Evolutionary conservation across 2,888 invertebrate genomes (phyloP).

Genomic region (Melinopterus prodromus): DNA sequence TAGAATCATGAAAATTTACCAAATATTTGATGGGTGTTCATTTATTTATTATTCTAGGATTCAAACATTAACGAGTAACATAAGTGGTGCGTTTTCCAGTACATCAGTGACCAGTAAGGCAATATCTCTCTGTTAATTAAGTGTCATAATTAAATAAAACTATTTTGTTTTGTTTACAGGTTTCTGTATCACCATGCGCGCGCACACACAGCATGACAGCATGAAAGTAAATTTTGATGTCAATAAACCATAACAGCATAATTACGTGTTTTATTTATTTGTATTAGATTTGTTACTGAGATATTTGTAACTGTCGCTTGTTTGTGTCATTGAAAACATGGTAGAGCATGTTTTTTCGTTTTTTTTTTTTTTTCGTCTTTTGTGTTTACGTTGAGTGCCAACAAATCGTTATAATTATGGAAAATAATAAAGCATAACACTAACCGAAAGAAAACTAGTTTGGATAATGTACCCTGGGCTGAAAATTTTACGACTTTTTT

Average conservation of each 20-base stretch:
- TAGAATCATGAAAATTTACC: no score
- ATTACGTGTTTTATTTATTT: not conserved
- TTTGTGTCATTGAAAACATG: no score
- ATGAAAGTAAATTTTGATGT: constrained; percentile 4
- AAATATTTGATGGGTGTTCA: not conserved
- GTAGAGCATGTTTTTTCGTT: no score
- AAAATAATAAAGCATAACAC: no score
- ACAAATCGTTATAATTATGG: no score
- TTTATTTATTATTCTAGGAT: not conserved
- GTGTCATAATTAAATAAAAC: not conserved
- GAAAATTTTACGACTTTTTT: no score
- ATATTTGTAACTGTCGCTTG: no score
- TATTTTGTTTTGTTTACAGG: not conserved
- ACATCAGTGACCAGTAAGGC: not conserved
- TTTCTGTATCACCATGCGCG: not conserved
- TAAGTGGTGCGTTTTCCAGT: not conserved
- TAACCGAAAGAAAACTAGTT: no score
- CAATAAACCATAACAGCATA: not conserved
- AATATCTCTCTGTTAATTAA: not conserved
- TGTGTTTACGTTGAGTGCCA: no score
- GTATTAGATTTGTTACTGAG: not conserved
- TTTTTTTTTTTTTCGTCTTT: no score
- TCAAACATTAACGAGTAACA: not conserved
- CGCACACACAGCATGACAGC: not conserved
- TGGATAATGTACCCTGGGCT: no score